Base-by-base conservation (phyloP, 2,113 vertebrate genomes). In the Notothenia rossii region DNA sequence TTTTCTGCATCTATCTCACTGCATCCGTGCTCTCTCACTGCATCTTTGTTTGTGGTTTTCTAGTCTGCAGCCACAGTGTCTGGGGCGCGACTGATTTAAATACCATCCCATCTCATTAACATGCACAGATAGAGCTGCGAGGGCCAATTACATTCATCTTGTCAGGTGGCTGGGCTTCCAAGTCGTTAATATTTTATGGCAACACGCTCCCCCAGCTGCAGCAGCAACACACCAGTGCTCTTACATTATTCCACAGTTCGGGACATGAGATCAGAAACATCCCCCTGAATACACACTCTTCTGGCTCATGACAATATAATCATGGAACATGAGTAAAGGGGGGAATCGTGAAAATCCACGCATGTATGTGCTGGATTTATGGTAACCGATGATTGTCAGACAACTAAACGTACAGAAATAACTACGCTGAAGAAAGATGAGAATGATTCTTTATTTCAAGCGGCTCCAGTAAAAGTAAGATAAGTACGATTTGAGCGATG, bases 101-200 rank as follows among this genome's bases (percentile, higher is more conserved):
- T 93, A 93, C 92, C 93, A 93, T 89, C 89, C 93, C 88, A 90
- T 92, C 93, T 93, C 94, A 95, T 96, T 95, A 95, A 93, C 94
- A 95, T 95, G 93, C 93, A 93, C 92, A 93, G 93, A 94, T 93
- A 92, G 92, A 94, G 92, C 94, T 90, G 92, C 83, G 90, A 94
- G 93, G 93, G 95, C 94, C 95, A 95, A 95, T 95, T 92, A 92
- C 94, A 94, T 96, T 93, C 92, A 93, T 95, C 94, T 93, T 94
- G 94, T 95, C 93, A 93, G 92, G 93, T 93, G 92, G 90, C 92
- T 75, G 81, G 72, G 91, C 92, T 92, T 94, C 90, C 84, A 88
- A 95, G 92, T 94, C 92, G 87, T 95, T 94, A 95, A 94, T 95
- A 94, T 94, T 94, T 95, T 94, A 94, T 91, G 91, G 92, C 90